Conservation (phyloP, 2,888 invertebrate species). For the Gisinianus flammeolus region DNA sequence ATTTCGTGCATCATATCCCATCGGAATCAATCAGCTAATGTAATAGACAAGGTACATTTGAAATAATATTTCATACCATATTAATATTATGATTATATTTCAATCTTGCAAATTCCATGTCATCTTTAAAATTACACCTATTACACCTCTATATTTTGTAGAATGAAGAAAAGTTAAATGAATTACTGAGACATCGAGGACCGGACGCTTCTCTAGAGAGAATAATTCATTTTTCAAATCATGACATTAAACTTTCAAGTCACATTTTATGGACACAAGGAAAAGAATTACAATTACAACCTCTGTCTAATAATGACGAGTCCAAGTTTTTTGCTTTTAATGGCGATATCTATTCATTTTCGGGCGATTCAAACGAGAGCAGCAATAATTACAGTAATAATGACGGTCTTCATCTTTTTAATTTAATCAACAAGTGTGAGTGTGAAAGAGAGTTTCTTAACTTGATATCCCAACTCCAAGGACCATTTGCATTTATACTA, state of each 20-base stretch:
- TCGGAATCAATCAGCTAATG: too few species aligned
- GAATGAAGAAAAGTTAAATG: background rate
- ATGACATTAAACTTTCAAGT: slow-evolving; percentile 44
- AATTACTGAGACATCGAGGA: slow-evolving; percentile 43
- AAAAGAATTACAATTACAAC: slow-evolving; percentile 69
- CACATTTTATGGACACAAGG: slow-evolving; percentile 89
- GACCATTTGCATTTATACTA: slow-evolving; percentile 85
- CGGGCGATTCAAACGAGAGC: slow-evolving; percentile 59
- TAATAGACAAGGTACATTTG: too few species aligned
- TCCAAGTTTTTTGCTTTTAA: slow-evolving; percentile 80
- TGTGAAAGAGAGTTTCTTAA: slow-evolving; percentile 60
- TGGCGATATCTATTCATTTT: slow-evolving; percentile 78
- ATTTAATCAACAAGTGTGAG: slow-evolving; percentile 36
- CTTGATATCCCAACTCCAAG: slow-evolving; percentile 70
- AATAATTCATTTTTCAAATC: background rate
- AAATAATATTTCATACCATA: too few species aligned
- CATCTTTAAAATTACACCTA: too few species aligned
- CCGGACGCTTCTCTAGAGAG: slow-evolving; percentile 40
- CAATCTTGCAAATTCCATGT: too few species aligned
- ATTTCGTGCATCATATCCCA: background rate
- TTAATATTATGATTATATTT: too few species aligned
- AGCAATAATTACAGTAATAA: slow-evolving; percentile 51
- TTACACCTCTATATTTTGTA: too few species aligned
- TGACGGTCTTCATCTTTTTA: slow-evolving; percentile 46
- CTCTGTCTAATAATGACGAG: slow-evolving; percentile 66